These are phyloP conservation scores for Megalops atlanticus DNA, from an alignment of 2,113 vertebrate species.

Conservation along the genomic window DNA sequence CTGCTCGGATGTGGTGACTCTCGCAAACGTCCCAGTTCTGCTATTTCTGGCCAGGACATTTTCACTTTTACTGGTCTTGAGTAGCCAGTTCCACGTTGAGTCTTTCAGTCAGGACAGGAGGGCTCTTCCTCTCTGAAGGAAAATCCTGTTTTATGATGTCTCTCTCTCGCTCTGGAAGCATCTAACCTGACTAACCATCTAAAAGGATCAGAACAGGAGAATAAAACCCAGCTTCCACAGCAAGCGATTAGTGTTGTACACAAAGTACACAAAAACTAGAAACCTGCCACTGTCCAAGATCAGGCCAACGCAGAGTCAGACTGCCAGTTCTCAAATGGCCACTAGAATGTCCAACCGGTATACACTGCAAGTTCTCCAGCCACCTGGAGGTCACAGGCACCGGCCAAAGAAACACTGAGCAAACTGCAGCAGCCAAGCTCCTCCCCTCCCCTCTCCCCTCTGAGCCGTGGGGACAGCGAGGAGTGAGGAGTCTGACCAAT, in stretches of 20 bases:
- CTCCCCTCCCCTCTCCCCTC: no score
- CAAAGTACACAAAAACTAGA: not conserved
- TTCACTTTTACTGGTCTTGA: not conserved
- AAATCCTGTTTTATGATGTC: no score
- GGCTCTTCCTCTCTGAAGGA: not conserved
- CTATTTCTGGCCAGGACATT: not conserved
- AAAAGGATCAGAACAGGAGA: not conserved
- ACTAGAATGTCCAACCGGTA: not conserved
- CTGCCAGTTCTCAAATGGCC: not conserved
- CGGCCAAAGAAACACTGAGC: no score
- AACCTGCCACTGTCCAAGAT: not conserved
- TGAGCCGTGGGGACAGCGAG: not conserved
- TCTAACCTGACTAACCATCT: not conserved
- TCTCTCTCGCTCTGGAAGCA: not conserved
- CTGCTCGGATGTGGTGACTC: not conserved
- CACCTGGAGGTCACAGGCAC: no score
- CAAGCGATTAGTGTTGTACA: not conserved
- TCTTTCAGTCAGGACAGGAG: not conserved
- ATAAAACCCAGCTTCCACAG: not conserved
- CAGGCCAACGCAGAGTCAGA: not conserved
- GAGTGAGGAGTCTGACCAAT: constrained; percentile 18
- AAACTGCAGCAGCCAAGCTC: no score
- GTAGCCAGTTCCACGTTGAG: not conserved
- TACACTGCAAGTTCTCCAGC: no score
- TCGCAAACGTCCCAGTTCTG: not conserved